phyloP scores from a whole-genome alignment of 2,113 vertebrate genomes.

The Lepus timidus region DNA sequence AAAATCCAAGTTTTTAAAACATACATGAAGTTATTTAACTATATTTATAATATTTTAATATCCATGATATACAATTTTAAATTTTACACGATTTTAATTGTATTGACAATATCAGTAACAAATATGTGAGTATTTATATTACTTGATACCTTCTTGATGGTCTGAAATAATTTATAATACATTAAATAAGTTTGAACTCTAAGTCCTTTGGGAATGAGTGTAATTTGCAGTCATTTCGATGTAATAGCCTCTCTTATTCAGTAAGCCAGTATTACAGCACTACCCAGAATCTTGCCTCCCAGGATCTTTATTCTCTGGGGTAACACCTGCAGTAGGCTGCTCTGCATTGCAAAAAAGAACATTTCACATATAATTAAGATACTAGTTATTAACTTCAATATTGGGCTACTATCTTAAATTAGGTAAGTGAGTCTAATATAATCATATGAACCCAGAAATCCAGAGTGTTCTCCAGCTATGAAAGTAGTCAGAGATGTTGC shows the following conservation, averaged over 20 bases:
- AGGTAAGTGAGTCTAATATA: background rate
- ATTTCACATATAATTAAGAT: background rate
- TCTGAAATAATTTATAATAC: slow-evolving; percentile 18
- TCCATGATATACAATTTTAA: background rate
- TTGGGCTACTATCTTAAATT: background rate
- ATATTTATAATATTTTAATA: background rate
- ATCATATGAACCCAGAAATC: background rate
- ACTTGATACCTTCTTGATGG: background rate
- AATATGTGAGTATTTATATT: background rate
- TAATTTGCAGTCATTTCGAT: background rate
- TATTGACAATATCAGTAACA: background rate
- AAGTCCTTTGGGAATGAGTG: background rate
- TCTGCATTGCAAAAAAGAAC: background rate
- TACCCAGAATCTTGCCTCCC: background rate
- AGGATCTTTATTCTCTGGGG: background rate
- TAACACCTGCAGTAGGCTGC: background rate
- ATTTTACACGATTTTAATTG: background rate
- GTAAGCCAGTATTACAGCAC: background rate
- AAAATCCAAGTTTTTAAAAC: background rate
- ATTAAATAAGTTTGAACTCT: slow-evolving; percentile 1
- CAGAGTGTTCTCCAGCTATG: background rate
- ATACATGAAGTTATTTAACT: background rate
- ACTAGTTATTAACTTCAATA: background rate
- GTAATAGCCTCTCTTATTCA: background rate
- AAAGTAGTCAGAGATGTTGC: background rate